Evolutionary conservation across 2,113 vertebrate genomes (phyloP).

Genomic region (Dasyurus viverrinus): DNA sequence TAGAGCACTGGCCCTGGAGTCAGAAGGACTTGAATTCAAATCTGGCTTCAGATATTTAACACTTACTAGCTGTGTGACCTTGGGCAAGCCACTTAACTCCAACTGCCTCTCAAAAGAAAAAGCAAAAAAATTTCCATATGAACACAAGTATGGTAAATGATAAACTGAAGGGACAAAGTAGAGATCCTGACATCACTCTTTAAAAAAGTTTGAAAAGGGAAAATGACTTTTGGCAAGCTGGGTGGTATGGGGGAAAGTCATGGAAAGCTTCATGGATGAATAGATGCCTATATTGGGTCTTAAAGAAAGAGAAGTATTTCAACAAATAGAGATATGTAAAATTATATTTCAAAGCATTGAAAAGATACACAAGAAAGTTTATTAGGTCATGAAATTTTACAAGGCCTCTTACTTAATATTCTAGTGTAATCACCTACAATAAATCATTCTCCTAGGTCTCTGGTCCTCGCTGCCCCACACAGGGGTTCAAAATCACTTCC

Average conservation of each 20-base stretch:
- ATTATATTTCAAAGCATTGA: background rate
- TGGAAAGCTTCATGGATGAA: background rate
- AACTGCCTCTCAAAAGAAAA: too few species aligned
- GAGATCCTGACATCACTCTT: background rate
- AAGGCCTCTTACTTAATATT: background rate
- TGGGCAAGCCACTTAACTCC: too few species aligned
- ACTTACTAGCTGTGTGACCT: too few species aligned
- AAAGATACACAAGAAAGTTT: background rate
- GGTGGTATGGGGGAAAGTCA: background rate
- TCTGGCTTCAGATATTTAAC: too few species aligned
- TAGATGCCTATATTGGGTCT: background rate
- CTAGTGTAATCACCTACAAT: background rate
- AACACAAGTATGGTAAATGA: background rate
- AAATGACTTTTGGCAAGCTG: background rate
- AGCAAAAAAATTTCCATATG: too few species aligned
- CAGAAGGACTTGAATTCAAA: too few species aligned
- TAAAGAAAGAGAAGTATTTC: background rate
- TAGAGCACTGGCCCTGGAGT: too few species aligned
- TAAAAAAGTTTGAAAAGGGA: background rate
- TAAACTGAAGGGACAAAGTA: background rate
- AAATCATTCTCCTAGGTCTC: background rate
- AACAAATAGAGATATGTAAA: background rate
- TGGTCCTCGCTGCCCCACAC: background rate
- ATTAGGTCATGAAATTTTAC: background rate
- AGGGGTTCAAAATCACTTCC: background rate